Percentiles rank a stretch among this genome's conserved stretches.
phyloP scores from a whole-genome alignment of 2,113 vertebrate genomes.

The Haliaeetus leucogaster region DNA sequence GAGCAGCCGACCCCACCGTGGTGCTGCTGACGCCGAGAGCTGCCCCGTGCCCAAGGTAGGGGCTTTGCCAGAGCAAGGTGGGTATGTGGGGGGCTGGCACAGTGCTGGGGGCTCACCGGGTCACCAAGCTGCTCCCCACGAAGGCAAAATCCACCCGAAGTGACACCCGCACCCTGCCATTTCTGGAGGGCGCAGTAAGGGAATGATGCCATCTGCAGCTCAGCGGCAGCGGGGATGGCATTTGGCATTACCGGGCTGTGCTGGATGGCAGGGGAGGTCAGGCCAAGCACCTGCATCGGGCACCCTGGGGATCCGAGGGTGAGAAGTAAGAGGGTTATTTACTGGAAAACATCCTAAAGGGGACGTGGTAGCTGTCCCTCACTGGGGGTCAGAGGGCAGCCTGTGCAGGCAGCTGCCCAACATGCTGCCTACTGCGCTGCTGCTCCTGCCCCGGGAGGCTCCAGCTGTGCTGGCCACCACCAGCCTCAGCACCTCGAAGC shows the following conservation, averaged over 20 bases:
- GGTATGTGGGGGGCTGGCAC: accelerated
- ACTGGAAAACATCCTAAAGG: neutral
- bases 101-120: accelerated
- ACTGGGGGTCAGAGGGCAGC: neutral
- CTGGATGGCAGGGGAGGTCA: accelerated
- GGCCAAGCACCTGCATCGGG: neutral
- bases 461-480: accelerated
- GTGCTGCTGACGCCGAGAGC: accelerated
- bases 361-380: neutral
- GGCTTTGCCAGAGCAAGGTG: accelerated
- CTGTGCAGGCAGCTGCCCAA: neutral
- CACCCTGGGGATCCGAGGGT: accelerated
- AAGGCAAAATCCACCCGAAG: neutral
- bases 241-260: neutral
- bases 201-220: accelerated
- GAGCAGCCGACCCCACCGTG: accelerated
- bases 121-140: neutral
- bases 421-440: neutral
- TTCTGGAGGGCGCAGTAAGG: accelerated
- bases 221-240: accelerated
- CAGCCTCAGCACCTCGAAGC: neutral
- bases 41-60: neutral
- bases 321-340: neutral
- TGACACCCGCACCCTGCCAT: accelerated
- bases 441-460: neutral